These are phyloP conservation scores for Battus philenor DNA, from an alignment of 1,140 invertebrate species.

Conservation along the genomic window DNA sequence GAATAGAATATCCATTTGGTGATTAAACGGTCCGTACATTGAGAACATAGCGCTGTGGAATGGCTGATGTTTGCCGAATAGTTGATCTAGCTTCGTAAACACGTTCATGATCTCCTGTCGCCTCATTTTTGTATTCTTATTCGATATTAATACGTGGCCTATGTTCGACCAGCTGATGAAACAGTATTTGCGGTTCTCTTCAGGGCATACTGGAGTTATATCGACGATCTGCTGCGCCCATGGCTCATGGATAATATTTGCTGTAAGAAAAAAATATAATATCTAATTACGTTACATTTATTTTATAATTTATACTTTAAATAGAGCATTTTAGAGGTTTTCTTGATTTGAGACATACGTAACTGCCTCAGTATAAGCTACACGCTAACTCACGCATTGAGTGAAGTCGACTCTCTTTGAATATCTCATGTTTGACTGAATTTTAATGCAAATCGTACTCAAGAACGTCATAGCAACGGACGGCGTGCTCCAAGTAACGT, in stretches of 20 bases:
- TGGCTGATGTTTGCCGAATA: constrained; percentile 80
- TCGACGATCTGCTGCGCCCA: constrained; percentile 36
- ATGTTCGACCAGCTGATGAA: constrained; percentile 83
- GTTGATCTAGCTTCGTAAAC: constrained; percentile 79
- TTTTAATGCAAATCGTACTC: too few relatives aligned
- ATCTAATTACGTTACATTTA: neutral
- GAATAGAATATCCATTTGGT: constrained; percentile 79
- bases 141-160: constrained; percentile 78
- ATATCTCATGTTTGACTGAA: too few relatives aligned
- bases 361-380: too few relatives aligned
- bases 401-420: too few relatives aligned
- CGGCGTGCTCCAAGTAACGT: too few relatives aligned
- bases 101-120: constrained; percentile 81
- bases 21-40: constrained; percentile 81
- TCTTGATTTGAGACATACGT: too few relatives aligned
- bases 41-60: constrained; percentile 79
- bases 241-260: constrained; percentile 30
- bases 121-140: constrained; percentile 75
- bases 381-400: too few relatives aligned
- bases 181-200: constrained; percentile 76
- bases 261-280: constrained; percentile 27
- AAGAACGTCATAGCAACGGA: too few relatives aligned
- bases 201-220: constrained; percentile 74
- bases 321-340: neutral
- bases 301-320: neutral